These are phyloP conservation scores for Hemithea aestivaria DNA, from an alignment of 2,888 invertebrate genomes.

Conservation along the genomic window DNA sequence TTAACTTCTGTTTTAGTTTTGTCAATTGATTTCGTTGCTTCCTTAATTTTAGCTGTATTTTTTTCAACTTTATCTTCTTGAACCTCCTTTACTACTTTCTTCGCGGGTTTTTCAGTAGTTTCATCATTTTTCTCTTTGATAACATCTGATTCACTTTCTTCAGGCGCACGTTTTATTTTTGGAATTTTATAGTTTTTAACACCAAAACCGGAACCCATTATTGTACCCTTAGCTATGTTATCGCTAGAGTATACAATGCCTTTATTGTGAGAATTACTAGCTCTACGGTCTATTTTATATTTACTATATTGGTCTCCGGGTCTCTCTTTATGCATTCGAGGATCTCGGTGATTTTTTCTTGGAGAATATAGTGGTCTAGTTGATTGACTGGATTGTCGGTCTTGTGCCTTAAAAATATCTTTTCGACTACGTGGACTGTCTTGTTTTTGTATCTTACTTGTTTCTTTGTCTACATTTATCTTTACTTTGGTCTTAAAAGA, in stretches of 20 bases:
- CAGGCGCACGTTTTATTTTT: constrained; percentile 59
- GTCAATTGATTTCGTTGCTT: constrained; percentile 11
- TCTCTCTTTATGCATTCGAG: constrained; percentile 47
- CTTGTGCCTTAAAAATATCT: constrained; percentile 25
- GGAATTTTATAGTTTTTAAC: constrained; percentile 74
- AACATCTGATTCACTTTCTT: constrained; percentile 18
- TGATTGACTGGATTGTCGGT: constrained; percentile 14
- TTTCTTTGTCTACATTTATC: constrained; percentile 16
- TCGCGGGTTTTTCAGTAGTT: not conserved
- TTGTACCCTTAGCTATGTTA: constrained; percentile 61
- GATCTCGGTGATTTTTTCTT: constrained; percentile 53
- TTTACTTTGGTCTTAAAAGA: no score
- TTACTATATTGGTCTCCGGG: constrained; percentile 31
- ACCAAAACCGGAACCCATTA: constrained; percentile 59
- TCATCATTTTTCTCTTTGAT: constrained; percentile 14
- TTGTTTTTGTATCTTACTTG: constrained; percentile 14
- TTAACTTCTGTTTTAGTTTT: constrained; percentile 11
- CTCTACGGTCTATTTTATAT: constrained; percentile 27
- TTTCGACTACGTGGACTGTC: constrained; percentile 28
- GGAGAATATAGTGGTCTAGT: constrained; percentile 40
- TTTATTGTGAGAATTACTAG: constrained; percentile 27
- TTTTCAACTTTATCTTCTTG: constrained; percentile 18
- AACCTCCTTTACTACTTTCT: constrained; percentile 5
- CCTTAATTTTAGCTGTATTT: constrained; percentile 10
- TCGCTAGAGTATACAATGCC: constrained; percentile 68